A percentile compares a stretch with the other conserved stretches of the same genome.
Conservation (phyloP, 2,888 invertebrate genomes). For the Mactromeris polynyma region DNA sequence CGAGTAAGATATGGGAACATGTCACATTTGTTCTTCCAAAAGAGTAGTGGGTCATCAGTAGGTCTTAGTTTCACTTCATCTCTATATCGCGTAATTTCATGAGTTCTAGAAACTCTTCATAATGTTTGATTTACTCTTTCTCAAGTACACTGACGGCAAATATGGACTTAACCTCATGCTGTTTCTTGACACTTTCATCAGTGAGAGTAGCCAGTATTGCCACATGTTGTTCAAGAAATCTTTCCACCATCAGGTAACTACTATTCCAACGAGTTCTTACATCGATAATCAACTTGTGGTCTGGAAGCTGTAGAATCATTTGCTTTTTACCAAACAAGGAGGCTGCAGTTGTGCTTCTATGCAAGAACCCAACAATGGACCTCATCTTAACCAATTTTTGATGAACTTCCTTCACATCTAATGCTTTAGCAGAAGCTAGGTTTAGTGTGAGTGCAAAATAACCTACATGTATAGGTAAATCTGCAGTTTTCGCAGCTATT, state of each 20-base stretch:
- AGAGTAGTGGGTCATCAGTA: conserved; percentile 14
- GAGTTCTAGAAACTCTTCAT: too few relatives aligned
- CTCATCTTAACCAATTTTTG: conserved; percentile 37
- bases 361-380: conserved; percentile 45
- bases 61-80: background rate
- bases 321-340: conserved; percentile 22
- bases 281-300: conserved; percentile 53
- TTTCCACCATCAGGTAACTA: conserved; percentile 47
- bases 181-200: too few relatives aligned
- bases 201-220: conserved; percentile 46
- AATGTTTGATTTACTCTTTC: too few relatives aligned
- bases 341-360: conserved; percentile 40
- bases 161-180: too few relatives aligned
- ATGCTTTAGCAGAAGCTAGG: conserved; percentile 9
- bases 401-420: conserved; percentile 11
- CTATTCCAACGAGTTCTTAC: conserved; percentile 50
- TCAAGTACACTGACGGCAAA: too few relatives aligned
- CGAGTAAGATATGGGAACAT: background rate
- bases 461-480: conserved; percentile 11
- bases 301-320: conserved; percentile 37
- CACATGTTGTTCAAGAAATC: conserved; percentile 59
- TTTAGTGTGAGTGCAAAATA: conserved; percentile 60
- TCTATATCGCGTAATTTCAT: conserved; percentile 22
- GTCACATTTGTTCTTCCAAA: background rate
- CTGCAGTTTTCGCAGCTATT: conserved; percentile 28